Conservation (phyloP, 2,797 vertebrate genomes). For the Galago senegalensis region DNA sequence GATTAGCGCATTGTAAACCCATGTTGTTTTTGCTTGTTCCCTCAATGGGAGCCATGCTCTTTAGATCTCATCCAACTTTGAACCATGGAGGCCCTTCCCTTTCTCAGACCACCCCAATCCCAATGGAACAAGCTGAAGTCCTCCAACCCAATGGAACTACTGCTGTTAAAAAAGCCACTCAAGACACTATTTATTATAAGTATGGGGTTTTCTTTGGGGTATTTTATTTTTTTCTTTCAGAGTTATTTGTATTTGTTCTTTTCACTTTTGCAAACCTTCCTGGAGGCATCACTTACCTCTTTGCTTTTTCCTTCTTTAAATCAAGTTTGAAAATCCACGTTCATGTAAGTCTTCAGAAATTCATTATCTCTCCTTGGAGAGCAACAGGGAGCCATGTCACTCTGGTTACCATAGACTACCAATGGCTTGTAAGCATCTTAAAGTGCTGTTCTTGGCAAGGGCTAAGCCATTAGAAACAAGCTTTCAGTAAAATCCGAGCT, state of each 20-base stretch:
- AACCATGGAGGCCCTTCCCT: neutral
- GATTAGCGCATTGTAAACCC: slow-evolving; percentile 77
- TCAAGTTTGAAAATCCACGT: neutral
- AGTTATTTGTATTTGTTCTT: slow-evolving; percentile 10
- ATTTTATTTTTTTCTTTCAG: slow-evolving; percentile 7
- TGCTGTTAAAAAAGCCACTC: neutral
- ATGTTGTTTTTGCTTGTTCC: slow-evolving; percentile 65
- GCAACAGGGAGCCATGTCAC: neutral
- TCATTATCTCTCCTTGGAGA: neutral
- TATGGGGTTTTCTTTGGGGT: neutral
- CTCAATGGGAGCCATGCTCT: slow-evolving; percentile 36
- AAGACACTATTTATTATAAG: neutral
- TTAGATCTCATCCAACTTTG: neutral
- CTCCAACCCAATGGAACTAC: neutral
- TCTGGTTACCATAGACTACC: neutral
- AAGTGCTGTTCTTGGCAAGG: neutral
- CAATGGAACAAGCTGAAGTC: neutral
- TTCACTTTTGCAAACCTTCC: neutral
- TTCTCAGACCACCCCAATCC: slow-evolving; percentile 65
- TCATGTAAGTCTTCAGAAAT: neutral
- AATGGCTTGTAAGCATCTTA: neutral
- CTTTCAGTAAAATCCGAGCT: neutral
- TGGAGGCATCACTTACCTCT: neutral
- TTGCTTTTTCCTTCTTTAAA: slow-evolving; percentile 28
- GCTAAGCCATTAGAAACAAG: neutral